These are phyloP conservation scores for Semibalanus balanoides DNA, from an alignment of 1,140 invertebrate genomes.

Conservation along the genomic window DNA sequence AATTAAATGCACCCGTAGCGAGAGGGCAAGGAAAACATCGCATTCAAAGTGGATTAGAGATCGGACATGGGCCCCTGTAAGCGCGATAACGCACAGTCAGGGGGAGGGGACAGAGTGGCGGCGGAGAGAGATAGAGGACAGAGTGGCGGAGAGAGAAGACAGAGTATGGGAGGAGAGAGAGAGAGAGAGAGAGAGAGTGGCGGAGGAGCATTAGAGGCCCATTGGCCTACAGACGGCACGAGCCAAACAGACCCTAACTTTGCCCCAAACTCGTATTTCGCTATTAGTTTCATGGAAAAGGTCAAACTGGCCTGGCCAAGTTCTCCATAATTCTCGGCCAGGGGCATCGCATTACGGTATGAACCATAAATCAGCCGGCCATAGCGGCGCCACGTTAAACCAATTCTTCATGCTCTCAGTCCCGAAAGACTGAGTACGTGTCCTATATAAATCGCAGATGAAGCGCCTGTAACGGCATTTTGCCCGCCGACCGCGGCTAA, in stretches of 20 bases:
- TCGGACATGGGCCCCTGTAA: background rate
- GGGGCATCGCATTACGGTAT: background rate
- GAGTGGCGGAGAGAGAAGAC: background rate
- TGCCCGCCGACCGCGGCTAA: background rate
- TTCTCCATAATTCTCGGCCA: background rate
- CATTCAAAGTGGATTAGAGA: background rate
- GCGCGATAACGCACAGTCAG: background rate
- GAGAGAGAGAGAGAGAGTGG: background rate
- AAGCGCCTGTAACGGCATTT: background rate
- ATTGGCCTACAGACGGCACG: background rate
- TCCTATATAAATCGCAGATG: conserved; percentile 2
- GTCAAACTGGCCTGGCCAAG: background rate
- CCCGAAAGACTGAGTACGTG: background rate
- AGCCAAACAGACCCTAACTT: background rate
- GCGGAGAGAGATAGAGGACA: too few relatives aligned
- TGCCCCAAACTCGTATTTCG: background rate
- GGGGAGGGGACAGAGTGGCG: background rate
- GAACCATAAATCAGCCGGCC: background rate
- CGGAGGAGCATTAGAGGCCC: too few relatives aligned
- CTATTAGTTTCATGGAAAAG: background rate
- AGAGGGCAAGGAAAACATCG: background rate
- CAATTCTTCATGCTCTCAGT: background rate
- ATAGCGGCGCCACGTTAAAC: background rate
- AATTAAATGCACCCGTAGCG: background rate
- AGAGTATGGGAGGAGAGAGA: too few relatives aligned